Evolutionary conservation across 2,797 vertebrate species (phyloP).

Genomic region (Pyrocephalus nanus): DNA sequence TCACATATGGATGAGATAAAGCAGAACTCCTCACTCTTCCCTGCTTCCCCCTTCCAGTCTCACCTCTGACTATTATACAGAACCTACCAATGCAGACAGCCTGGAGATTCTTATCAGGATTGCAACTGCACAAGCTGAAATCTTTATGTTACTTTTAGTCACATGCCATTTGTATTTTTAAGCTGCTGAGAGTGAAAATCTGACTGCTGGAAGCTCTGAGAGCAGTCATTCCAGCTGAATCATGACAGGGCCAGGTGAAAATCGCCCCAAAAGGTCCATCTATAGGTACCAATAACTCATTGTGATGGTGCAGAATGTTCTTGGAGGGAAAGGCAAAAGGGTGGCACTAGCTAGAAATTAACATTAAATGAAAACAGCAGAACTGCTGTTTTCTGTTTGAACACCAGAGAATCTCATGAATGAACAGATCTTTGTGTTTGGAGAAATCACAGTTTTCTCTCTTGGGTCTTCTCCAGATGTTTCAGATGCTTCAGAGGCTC

Average conservation of each 20-base stretch:
- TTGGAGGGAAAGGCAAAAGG: not conserved
- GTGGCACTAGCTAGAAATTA: not conserved
- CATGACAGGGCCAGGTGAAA: not conserved
- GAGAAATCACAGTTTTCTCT: conserved; percentile 10
- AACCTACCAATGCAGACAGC: not conserved
- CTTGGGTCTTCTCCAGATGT: conserved; percentile 41
- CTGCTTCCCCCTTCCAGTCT: not conserved
- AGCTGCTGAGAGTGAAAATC: not conserved
- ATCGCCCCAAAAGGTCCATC: not conserved
- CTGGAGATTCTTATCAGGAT: not conserved
- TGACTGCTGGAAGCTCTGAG: not conserved
- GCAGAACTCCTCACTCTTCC: not conserved
- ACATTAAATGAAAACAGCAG: not conserved
- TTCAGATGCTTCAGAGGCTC: conserved; percentile 3
- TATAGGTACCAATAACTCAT: not conserved
- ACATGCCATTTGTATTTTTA: fast-evolving
- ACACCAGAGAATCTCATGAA: not conserved
- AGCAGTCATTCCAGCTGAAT: not conserved
- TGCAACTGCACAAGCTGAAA: not conserved
- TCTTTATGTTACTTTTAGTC: not conserved
- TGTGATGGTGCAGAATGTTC: not conserved
- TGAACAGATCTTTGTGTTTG: not conserved
- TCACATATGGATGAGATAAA: not conserved
- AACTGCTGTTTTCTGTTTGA: not conserved
- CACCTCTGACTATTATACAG: not conserved